phyloP scores from a whole-genome alignment of 2,113 vertebrate species.

The Leucosticte australis region DNA sequence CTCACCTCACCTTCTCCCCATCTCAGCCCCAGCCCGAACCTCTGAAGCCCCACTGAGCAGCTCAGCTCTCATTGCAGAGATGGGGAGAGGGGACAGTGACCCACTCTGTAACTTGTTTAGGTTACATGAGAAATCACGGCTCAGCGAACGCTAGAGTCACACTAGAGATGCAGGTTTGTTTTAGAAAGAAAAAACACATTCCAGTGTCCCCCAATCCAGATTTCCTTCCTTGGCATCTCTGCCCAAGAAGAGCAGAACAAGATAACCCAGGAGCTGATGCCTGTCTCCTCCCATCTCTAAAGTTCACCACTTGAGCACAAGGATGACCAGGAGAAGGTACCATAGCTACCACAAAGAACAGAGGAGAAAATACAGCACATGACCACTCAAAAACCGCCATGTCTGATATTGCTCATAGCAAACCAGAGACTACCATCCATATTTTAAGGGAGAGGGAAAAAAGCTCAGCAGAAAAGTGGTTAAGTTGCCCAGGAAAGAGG shows the following conservation, averaged over 20 bases:
- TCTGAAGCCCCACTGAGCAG: neutral
- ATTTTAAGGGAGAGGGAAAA: neutral
- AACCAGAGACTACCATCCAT: neutral
- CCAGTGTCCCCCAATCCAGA: neutral
- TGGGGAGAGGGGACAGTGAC: neutral
- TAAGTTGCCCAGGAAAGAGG: neutral
- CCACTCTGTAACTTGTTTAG: neutral
- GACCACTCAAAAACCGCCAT: neutral
- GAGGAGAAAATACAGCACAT: neutral
- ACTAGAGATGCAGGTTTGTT: conserved; percentile 18
- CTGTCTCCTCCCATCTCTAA: neutral
- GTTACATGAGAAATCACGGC: neutral
- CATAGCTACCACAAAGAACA: neutral
- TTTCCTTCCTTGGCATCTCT: neutral
- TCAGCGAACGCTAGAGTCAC: neutral
- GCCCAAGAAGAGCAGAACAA: neutral
- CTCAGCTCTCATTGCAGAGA: neutral
- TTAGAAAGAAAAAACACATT: neutral
- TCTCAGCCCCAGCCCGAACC: accelerated
- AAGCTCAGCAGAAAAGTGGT: neutral
- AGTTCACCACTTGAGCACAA: neutral
- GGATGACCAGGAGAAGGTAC: neutral
- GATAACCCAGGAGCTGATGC: neutral
- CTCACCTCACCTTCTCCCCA: neutral
- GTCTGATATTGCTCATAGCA: neutral